Percentiles rank a stretch among this genome's conserved stretches.
Evolutionary conservation across 2,797 vertebrate genomes (phyloP).

Genomic region (Lagorchestes hirsutus): DNA sequence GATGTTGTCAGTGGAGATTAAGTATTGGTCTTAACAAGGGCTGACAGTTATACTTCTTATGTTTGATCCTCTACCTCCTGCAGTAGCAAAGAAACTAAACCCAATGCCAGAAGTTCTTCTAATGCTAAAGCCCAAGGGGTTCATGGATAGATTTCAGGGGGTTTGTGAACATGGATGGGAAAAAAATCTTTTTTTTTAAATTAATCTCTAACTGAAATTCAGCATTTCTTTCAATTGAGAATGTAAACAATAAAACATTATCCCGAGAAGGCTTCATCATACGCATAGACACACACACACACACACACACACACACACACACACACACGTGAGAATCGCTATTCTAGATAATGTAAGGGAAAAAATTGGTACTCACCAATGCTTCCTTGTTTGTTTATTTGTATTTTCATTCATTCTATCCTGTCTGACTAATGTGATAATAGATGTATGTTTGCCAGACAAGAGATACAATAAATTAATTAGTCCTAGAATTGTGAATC

Average conservation of each 20-base stretch:
- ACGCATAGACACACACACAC: not conserved
- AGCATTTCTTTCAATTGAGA: not conserved
- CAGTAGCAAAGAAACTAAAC: slow-evolving; percentile 76
- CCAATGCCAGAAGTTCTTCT: slow-evolving; percentile 64
- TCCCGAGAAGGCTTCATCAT: not conserved
- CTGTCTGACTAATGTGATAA: not conserved
- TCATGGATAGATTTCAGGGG: not conserved
- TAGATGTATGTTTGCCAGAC: not conserved
- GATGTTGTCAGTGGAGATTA: slow-evolving; percentile 87
- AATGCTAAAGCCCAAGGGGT: not conserved
- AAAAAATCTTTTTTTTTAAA: not conserved
- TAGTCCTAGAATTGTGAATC: not conserved
- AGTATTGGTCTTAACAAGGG: slow-evolving; percentile 84
- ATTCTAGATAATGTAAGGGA: slow-evolving; percentile 58
- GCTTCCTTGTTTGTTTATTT: slow-evolving; percentile 43
- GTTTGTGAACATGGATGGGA: not conserved
- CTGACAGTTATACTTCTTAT: slow-evolving; percentile 83
- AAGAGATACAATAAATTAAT: not conserved
- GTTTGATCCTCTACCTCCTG: slow-evolving; percentile 75
- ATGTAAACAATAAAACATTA: not conserved
- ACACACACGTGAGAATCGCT: slow-evolving; percentile 46
- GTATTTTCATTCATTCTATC: too few species aligned
- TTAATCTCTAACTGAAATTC: not conserved
- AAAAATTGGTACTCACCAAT: slow-evolving; percentile 3
- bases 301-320: too few species aligned